A percentile compares a stretch with the other conserved stretches of the same genome.
These are phyloP conservation scores for Scolopax bukidnonensis DNA, from an alignment of 2,797 vertebrate genomes.

Conservation along the genomic window DNA sequence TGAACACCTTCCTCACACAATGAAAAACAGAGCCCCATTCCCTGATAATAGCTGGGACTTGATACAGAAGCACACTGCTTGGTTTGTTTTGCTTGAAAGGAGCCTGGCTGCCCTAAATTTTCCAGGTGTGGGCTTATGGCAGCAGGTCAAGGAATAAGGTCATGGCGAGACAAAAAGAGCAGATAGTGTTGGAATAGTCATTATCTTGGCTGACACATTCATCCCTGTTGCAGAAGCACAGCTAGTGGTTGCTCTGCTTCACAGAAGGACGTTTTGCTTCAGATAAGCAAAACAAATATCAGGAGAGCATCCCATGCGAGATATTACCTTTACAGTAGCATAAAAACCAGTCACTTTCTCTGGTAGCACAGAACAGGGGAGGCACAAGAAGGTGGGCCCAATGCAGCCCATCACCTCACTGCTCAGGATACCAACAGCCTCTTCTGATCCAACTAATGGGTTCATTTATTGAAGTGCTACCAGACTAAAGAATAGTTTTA, in stretches of 20 bases:
- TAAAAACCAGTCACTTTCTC: slow-evolving; percentile 23
- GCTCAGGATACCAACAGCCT: slow-evolving; percentile 13
- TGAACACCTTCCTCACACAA: background rate
- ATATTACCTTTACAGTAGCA: background rate
- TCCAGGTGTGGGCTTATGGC: background rate
- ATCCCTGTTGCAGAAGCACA: background rate
- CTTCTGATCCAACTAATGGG: slow-evolving; percentile 31
- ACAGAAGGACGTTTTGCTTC: background rate
- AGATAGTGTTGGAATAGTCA: background rate
- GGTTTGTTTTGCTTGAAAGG: background rate
- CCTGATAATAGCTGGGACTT: background rate
- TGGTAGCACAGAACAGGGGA: background rate
- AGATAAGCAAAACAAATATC: slow-evolving; percentile 24
- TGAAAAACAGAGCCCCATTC: background rate
- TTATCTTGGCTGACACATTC: background rate
- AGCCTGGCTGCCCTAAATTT: slow-evolving; percentile 5
- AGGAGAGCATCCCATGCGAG: background rate
- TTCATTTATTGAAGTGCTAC: slow-evolving; percentile 19
- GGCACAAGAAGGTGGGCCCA: background rate
- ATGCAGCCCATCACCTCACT: background rate
- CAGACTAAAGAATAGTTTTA: slow-evolving; percentile 17
- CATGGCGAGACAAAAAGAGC: fast-evolving
- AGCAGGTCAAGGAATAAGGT: background rate
- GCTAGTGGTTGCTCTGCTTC: background rate
- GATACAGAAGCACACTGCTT: background rate